Conservation (phyloP, 2,113 vertebrate genomes). For the Sciurus niger region DNA sequence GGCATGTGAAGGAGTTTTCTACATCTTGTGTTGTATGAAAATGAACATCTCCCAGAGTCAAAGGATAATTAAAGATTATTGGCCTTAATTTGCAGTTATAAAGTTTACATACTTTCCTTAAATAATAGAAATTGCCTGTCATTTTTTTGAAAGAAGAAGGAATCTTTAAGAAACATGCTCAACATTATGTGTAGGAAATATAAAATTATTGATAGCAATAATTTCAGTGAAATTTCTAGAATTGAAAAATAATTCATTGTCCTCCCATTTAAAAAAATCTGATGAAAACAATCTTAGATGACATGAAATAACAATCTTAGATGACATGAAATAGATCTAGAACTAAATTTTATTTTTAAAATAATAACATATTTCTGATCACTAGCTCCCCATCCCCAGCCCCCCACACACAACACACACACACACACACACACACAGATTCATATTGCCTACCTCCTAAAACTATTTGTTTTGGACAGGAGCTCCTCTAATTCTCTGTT, state of each 20-base stretch:
- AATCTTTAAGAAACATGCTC: background rate
- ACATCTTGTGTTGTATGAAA: background rate
- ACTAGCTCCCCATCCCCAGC: background rate
- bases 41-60: background rate
- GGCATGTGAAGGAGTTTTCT: background rate
- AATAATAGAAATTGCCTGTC: background rate
- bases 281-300: background rate
- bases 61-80: background rate
- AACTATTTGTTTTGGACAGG: background rate
- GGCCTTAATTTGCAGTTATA: background rate
- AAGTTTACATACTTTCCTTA: background rate
- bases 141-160: background rate
- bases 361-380: background rate
- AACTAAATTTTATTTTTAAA: background rate
- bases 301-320: background rate
- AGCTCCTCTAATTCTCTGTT: background rate
- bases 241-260: background rate
- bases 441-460: background rate
- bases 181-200: background rate
- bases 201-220: background rate
- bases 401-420: no score
- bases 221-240: background rate
- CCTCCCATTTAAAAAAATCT: background rate
- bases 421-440: background rate
- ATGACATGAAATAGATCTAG: background rate